Evolutionary conservation across 2,797 vertebrate genomes (phyloP).

Genomic region (Heterohyrax brucei): DNA sequence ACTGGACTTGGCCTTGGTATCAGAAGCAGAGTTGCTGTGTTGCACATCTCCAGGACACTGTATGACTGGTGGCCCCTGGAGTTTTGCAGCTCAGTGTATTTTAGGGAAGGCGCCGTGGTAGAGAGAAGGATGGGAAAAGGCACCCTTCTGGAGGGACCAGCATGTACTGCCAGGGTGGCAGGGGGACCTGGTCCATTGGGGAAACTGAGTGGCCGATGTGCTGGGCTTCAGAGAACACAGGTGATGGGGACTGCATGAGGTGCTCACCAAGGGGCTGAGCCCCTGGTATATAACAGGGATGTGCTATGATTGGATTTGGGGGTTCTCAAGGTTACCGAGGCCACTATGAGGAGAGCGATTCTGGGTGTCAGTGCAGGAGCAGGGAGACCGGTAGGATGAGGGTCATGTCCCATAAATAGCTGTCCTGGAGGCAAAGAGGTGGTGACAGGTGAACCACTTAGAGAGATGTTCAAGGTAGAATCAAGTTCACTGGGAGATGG

Average conservation of each 20-base stretch:
- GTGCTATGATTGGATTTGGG: background rate
- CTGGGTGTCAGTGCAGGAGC: background rate
- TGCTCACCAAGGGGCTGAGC: background rate
- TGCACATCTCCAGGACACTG: rapidly evolving
- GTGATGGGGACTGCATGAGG: too few species aligned
- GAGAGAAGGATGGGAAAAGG: background rate
- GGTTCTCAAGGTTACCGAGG: background rate
- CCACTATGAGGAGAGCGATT: background rate
- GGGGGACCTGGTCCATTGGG: background rate
- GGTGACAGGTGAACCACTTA: rapidly evolving
- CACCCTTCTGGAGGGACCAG: background rate
- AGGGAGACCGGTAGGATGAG: background rate
- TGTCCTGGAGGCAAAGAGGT: background rate
- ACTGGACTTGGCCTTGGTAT: background rate
- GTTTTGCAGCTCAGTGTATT: background rate
- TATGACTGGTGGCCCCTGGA: background rate
- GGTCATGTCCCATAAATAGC: background rate
- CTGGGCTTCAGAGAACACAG: background rate
- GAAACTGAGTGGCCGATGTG: background rate
- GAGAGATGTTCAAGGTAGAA: background rate
- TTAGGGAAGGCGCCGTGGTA: background rate
- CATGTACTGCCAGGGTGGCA: background rate
- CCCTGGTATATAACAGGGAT: background rate
- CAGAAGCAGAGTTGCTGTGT: background rate
- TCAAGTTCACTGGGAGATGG: background rate